Base-by-base conservation (phyloP, 23 tunicate genomes). In the Ascidia mentula region DNA sequence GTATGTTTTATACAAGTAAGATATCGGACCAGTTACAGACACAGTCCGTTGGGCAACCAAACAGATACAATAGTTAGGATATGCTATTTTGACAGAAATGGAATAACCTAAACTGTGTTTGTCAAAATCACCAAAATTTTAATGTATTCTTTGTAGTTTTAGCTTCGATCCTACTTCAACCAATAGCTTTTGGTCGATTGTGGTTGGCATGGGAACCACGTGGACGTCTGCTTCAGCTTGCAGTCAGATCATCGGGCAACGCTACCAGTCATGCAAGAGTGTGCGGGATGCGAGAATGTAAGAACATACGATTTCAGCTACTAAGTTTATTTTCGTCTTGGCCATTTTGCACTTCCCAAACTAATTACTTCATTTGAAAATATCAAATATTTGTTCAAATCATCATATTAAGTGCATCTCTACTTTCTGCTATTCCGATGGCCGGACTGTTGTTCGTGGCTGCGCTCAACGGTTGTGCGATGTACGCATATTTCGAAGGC, bases 401-500 rank as follows among this genome's bases (percentile, higher is more conserved):
- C n/a, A n/a, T n/a, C n/a, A n/a, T n/a, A n/a, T n/a, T n/a, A n/a
- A 86, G 90, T n/a, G 90, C 90, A 8, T 59, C 82, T 24, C 5
- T 86, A 34, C 28, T 80, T 17, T 69, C 87, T 0, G 77, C 39
- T 32, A 35, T 80, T 18, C 85, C 85, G 9, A 86, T 77, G 80
- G 32, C 71, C 20, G 26, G 73, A 0, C 34, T 86, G 34, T 31
- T 59, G 22, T 28, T 38, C 32, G 32, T 81, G 4, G 72, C 86
- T 7, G 72, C 74, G 40, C n/a, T 87, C 24, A 87, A 59, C 37
- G 92, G 92, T 12, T 59, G 77, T n/a, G 82, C 82, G 30, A 82
- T 82, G 92, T 87, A 81, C 74, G 92, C 86, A 30, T 87, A 87
- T 74, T 87, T 46, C 33, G 82, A 87, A 65, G 80, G 86, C 36